phyloP scores from a whole-genome alignment of 2,888 invertebrate species.

The Julus scanicus region DNA sequence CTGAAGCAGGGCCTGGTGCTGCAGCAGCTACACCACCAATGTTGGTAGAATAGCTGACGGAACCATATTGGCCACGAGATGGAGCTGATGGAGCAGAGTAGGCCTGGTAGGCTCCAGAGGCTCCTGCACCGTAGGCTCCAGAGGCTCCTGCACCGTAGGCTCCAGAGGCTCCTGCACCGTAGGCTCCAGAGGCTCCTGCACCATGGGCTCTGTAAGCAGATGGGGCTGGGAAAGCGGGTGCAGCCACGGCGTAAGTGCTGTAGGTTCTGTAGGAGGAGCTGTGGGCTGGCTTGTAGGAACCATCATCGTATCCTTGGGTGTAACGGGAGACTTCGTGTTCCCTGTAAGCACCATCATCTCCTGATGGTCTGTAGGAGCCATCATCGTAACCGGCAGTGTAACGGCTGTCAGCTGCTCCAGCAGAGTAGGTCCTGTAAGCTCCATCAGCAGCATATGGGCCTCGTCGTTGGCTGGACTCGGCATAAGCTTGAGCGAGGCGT shows the following conservation, averaged over 20 bases:
- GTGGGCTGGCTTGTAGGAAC: conserved; percentile 9
- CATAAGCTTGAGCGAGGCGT: conserved; percentile 49
- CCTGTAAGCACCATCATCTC: conserved; percentile 46
- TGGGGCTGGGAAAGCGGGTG: background rate
- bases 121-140: background rate
- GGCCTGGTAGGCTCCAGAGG: conserved; percentile 10
- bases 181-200: too few species aligned
- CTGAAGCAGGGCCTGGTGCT: background rate
- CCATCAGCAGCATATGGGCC: background rate
- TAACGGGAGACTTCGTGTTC: background rate
- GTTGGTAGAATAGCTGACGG: conserved; percentile 43
- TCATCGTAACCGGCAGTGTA: conserved; percentile 49
- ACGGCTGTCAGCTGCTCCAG: background rate
- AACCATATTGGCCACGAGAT: background rate
- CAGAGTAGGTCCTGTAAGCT: conserved; percentile 34
- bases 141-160: too few species aligned
- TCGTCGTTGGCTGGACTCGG: conserved; percentile 26
- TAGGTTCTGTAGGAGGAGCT: conserved; percentile 15
- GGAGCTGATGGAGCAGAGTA: conserved; percentile 48
- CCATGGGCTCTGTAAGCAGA: conserved; percentile 27
- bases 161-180: too few species aligned
- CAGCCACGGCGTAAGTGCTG: background rate
- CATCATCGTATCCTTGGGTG: conserved; percentile 29
- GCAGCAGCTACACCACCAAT: conserved; percentile 48
- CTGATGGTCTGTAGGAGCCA: conserved; percentile 29